Percentiles rank a stretch among this genome's conserved stretches.
phyloP scores from a whole-genome alignment of 2,797 vertebrate genomes.

The Pseudochaenichthys georgianus region DNA sequence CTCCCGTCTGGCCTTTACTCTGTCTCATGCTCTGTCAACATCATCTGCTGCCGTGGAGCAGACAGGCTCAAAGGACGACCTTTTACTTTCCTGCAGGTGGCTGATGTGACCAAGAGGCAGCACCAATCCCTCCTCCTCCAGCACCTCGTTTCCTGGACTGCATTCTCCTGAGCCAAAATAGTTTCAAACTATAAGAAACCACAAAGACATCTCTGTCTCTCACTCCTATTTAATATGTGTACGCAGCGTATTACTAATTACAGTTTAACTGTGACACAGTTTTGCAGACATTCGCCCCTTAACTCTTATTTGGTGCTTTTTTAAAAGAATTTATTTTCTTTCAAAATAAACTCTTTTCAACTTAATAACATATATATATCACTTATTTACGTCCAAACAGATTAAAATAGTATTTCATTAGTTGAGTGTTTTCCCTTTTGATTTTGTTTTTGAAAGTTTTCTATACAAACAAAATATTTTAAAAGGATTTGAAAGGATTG shows the following conservation, averaged over 20 bases:
- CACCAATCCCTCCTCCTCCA: slow-evolving; percentile 65
- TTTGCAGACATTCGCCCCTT: not conserved
- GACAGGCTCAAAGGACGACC: slow-evolving; percentile 69
- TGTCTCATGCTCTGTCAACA: slow-evolving; percentile 76
- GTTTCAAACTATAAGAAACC: not conserved
- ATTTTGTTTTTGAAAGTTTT: not conserved
- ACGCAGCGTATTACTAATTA: not conserved
- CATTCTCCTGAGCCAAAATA: slow-evolving; percentile 22
- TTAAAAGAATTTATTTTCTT: not conserved
- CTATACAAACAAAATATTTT: not conserved
- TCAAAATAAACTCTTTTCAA: not conserved
- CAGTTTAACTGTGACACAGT: not conserved
- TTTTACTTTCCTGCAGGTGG: slow-evolving; percentile 81
- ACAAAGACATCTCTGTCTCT: slow-evolving; percentile 1
- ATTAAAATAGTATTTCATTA: not conserved
- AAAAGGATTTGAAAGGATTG: not conserved
- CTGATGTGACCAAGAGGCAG: slow-evolving; percentile 77
- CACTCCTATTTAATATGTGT: not conserved
- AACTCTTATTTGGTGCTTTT: not conserved
- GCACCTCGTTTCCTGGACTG: slow-evolving; percentile 66
- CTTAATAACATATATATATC: not conserved
- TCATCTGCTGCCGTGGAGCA: slow-evolving; percentile 74
- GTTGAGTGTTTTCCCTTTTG: not conserved
- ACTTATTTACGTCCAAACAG: not conserved
- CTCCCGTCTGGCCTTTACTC: slow-evolving; percentile 64